A percentile compares a stretch with the other conserved stretches of the same genome.
Evolutionary conservation across 2,113 vertebrate species (phyloP).

Genomic region (Cisticola juncidis): DNA sequence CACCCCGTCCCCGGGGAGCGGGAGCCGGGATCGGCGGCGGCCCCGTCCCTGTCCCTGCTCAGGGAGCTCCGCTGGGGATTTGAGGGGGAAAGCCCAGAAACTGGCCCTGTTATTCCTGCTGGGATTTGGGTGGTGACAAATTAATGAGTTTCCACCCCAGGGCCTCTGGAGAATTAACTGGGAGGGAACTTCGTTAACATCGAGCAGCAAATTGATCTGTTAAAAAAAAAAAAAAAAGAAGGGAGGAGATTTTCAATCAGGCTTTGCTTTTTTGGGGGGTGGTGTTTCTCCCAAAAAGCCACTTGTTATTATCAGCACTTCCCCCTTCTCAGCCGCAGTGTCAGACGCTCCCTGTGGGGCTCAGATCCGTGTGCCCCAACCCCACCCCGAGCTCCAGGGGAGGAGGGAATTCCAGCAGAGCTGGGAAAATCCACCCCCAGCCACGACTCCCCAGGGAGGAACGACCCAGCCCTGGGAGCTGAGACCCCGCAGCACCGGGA

Average conservation of each 20-base stretch:
- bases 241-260: neutral
- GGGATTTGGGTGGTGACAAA: neutral
- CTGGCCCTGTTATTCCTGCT: neutral
- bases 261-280: neutral
- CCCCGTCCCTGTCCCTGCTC: fast-evolving
- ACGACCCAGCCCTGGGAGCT: neutral
- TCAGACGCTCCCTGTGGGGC: neutral
- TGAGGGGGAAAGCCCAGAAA: neutral
- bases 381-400: neutral
- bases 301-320: neutral
- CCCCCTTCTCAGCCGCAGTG: fast-evolving
- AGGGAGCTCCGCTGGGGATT: neutral
- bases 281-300: neutral
- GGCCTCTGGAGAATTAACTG: neutral
- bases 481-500: fast-evolving
- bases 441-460: fast-evolving
- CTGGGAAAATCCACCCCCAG: neutral
- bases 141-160: neutral
- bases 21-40: fast-evolving
- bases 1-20: fast-evolving
- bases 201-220: neutral
- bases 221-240: neutral
- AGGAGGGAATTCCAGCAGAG: neutral
- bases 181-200: neutral
- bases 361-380: fast-evolving